phyloP scores from a whole-genome alignment of 1,140 invertebrate genomes.

The Formica selysi region DNA sequence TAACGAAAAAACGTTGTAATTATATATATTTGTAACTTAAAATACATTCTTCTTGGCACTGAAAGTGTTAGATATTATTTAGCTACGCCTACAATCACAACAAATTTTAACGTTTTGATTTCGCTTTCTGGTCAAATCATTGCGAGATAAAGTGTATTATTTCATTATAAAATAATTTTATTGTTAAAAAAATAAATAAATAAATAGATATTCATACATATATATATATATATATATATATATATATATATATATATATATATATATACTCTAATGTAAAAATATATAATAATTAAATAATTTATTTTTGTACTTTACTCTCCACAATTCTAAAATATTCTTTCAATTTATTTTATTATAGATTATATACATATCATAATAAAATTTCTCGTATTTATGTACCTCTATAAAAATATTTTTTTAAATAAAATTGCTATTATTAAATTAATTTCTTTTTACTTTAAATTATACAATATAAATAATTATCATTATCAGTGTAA shows the following conservation, averaged over 20 bases:
- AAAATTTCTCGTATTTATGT: no score
- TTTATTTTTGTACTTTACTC: neutral
- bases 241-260: neutral
- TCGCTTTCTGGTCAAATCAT: conserved; percentile 28
- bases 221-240: neutral
- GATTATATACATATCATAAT: no score
- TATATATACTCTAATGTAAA: no score
- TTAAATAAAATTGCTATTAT: neutral
- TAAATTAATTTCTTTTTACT: neutral
- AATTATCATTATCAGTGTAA: neutral
- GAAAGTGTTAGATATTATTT: conserved; percentile 70
- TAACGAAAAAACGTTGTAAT: neutral
- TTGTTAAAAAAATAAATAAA: neutral
- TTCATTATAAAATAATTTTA: conserved; percentile 39
- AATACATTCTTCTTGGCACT: conserved; percentile 15
- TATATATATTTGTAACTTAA: neutral
- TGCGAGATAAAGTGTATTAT: neutral
- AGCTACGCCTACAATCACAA: conserved; percentile 70
- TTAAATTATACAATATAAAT: conserved; percentile 9
- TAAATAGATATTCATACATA: neutral
- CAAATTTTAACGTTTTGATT: conserved; percentile 57
- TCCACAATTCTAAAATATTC: neutral
- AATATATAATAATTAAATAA: neutral
- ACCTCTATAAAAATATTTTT: neutral
- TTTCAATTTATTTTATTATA: conserved; percentile 25